phyloP scores from a whole-genome alignment of 2,113 vertebrate species.

The Phalacrocorax brasilianus region DNA sequence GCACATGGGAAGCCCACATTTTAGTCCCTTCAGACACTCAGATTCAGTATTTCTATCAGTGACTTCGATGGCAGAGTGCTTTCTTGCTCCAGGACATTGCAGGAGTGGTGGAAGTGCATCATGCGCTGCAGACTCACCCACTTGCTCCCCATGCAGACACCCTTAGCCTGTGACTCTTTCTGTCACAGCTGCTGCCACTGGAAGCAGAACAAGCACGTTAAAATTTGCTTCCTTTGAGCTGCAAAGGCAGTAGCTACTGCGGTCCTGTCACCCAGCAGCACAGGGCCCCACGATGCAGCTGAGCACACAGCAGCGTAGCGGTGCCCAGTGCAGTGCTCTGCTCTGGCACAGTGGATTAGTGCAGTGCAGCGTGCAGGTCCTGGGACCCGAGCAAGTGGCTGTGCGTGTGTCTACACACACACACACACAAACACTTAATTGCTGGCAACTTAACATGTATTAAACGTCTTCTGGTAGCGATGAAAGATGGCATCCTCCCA shows the following conservation, averaged over 20 bases:
- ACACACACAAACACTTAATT: not conserved
- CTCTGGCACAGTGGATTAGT: not conserved
- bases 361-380: not conserved
- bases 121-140: fast-evolving
- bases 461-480: slow-evolving; percentile 29
- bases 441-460: slow-evolving; percentile 3
- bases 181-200: not conserved
- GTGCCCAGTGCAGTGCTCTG: not conserved
- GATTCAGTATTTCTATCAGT: not conserved
- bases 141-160: not conserved
- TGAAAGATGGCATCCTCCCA: slow-evolving; percentile 65
- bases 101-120: not conserved
- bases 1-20: not conserved
- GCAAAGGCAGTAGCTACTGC: not conserved
- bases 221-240: not conserved
- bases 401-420: not conserved
- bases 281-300: not conserved
- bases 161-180: not conserved
- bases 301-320: not conserved
- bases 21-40: not conserved
- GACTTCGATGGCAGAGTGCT: not conserved
- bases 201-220: not conserved
- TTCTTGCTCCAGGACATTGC: not conserved
- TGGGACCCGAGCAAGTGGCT: not conserved
- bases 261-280: not conserved